Percentiles rank a stretch among this genome's conserved stretches.
phyloP scores from a whole-genome alignment of 2,113 vertebrate genomes.

The Channa argus region DNA sequence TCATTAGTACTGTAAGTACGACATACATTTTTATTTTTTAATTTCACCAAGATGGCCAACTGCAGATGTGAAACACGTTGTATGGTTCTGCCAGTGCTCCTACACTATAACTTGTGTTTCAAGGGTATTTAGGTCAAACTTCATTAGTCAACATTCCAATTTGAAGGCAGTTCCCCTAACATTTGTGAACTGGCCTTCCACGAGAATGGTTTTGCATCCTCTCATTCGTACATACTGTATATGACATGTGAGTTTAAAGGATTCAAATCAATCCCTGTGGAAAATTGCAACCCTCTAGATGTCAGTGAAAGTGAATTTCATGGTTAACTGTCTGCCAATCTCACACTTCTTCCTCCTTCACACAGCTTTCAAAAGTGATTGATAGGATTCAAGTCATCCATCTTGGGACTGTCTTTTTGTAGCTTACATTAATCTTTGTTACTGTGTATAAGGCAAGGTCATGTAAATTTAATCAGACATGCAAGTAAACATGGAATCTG shows the following conservation, averaged over 20 bases:
- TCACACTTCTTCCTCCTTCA: slow-evolving; percentile 64
- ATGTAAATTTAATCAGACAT: slow-evolving; percentile 39
- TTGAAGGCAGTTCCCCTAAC: too few relatives aligned
- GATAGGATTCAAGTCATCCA: slow-evolving; percentile 73
- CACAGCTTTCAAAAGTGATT: slow-evolving; percentile 71
- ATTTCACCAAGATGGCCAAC: slow-evolving; percentile 1
- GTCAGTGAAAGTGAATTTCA: slow-evolving; percentile 76
- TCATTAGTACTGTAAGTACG: slow-evolving; percentile 73
- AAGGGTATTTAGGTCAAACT: too few relatives aligned
- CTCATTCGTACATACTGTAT: slow-evolving; percentile 28
- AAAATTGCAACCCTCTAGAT: slow-evolving; percentile 68
- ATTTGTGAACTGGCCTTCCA: too few relatives aligned
- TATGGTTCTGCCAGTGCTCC: neutral
- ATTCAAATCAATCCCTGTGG: slow-evolving; percentile 65
- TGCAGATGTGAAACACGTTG: slow-evolving; percentile 5
- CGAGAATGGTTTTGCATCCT: neutral
- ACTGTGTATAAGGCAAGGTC: slow-evolving; percentile 59
- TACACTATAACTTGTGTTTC: too few relatives aligned
- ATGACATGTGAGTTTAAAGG: slow-evolving; percentile 33
- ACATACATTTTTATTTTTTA: slow-evolving; percentile 28
- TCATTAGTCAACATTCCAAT: too few relatives aligned
- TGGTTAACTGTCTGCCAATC: slow-evolving; percentile 79
- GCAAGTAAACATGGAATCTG: slow-evolving; percentile 32
- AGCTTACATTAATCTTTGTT: slow-evolving; percentile 59
- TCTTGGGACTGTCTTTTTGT: slow-evolving; percentile 29